These are phyloP conservation scores for Chaetodon auriga DNA, from an alignment of 2,113 vertebrate species.

Conservation along the genomic window DNA sequence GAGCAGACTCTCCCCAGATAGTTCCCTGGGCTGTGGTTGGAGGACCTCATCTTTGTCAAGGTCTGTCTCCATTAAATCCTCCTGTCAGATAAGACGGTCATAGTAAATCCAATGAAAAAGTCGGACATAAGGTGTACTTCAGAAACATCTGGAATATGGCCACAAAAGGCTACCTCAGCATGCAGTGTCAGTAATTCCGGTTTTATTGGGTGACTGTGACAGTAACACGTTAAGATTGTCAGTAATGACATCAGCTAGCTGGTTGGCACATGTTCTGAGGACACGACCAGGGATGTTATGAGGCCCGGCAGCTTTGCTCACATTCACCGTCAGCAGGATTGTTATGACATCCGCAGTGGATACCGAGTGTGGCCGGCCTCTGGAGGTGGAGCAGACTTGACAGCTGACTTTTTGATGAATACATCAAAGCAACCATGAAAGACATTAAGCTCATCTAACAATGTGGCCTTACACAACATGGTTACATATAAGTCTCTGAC, in stretches of 20 bases:
- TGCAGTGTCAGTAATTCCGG: background rate
- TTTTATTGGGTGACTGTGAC: background rate
- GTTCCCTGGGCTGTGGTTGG: conserved; percentile 90
- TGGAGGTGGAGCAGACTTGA: background rate
- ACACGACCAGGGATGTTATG: background rate
- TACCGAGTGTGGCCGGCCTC: background rate
- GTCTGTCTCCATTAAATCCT: conserved; percentile 90
- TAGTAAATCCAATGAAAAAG: background rate
- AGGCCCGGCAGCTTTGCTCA: background rate
- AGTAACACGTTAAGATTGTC: background rate
- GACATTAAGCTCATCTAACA: background rate
- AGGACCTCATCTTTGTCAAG: conserved; percentile 93
- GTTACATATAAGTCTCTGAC: background rate
- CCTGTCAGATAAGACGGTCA: conserved; percentile 73
- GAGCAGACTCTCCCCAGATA: conserved; percentile 93
- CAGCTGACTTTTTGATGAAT: background rate
- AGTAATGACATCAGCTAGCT: background rate
- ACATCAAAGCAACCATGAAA: background rate
- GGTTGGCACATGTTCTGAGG: background rate
- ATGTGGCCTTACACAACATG: background rate
- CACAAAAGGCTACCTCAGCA: background rate
- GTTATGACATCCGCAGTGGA: background rate
- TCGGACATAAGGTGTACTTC: background rate
- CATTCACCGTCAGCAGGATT: background rate
- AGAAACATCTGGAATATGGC: background rate